These are phyloP conservation scores for Streblospio benedicti DNA, from an alignment of 1,140 invertebrate species.

Conservation along the genomic window DNA sequence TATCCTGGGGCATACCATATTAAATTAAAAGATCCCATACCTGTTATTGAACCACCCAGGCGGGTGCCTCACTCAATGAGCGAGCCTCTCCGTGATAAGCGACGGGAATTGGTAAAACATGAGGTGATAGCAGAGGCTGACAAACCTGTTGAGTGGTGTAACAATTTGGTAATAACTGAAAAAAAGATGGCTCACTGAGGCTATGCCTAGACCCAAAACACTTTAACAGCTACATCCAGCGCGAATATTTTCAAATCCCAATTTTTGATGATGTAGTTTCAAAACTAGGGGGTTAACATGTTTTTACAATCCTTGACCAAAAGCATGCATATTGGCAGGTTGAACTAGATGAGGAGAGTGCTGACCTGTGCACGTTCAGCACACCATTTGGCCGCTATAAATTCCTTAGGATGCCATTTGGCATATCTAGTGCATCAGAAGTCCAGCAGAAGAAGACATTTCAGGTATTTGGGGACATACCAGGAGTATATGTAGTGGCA, in stretches of 20 bases:
- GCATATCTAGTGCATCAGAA: neutral
- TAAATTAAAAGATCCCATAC: too few species aligned
- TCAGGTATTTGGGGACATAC: neutral
- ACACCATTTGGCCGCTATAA: neutral
- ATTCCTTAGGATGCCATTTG: neutral
- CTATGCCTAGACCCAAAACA: neutral
- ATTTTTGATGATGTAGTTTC: neutral
- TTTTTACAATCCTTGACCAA: neutral
- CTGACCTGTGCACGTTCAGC: neutral
- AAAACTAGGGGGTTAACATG: neutral
- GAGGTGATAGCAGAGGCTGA: neutral
- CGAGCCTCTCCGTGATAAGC: too few species aligned
- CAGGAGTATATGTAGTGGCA: neutral
- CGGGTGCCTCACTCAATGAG: too few species aligned
- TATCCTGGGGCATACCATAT: too few species aligned
- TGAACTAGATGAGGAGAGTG: too few species aligned
- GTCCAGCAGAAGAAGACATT: neutral
- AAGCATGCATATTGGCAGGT: neutral
- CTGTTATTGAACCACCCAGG: too few species aligned
- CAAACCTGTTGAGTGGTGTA: neutral
- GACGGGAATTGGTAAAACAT: neutral
- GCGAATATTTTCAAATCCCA: neutral
- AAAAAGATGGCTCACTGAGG: neutral
- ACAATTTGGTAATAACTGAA: neutral
- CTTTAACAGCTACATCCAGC: neutral